Evolutionary conservation across 2,888 invertebrate species (phyloP).

Genomic region (Xestia xanthographa): DNA sequence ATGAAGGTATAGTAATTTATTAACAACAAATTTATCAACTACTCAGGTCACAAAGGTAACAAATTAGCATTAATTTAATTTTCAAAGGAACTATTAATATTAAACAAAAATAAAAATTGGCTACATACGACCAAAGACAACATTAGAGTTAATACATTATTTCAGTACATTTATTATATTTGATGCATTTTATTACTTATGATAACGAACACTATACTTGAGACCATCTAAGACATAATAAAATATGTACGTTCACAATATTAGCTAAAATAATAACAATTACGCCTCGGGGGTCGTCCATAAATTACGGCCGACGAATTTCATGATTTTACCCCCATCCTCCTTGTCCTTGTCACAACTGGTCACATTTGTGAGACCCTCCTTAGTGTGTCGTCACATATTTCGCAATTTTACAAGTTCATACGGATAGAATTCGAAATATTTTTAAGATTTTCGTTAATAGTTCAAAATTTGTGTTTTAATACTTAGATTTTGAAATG

Average conservation of each 20-base stretch:
- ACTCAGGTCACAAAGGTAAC: conserved; percentile 70
- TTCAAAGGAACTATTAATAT: conserved; percentile 23
- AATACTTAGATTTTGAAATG: too few species aligned
- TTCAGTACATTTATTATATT: conserved; percentile 36
- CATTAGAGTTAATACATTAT: conserved; percentile 15
- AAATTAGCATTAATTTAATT: conserved; percentile 26
- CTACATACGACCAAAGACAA: conserved; percentile 20
- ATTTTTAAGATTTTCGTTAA: too few species aligned
- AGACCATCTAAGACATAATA: conserved; percentile 39
- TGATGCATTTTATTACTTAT: conserved; percentile 46
- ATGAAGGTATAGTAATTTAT: conserved; percentile 7
- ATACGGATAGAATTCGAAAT: too few species aligned
- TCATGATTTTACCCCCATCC: too few species aligned
- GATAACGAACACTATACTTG: conserved; percentile 38
- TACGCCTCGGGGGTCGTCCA: neutral
- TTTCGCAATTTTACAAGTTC: too few species aligned
- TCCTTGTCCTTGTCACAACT: too few species aligned
- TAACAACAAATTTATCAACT: conserved; percentile 60
- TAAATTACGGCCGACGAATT: too few species aligned
- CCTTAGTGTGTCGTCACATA: too few species aligned
- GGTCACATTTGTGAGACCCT: too few species aligned
- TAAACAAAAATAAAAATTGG: conserved; percentile 6
- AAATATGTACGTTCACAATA: conserved; percentile 48
- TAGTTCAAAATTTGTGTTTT: too few species aligned
- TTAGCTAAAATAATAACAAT: conserved; percentile 38